Conservation (phyloP, 2,113 vertebrate genomes). For the Misgurnus anguillicaudatus region DNA sequence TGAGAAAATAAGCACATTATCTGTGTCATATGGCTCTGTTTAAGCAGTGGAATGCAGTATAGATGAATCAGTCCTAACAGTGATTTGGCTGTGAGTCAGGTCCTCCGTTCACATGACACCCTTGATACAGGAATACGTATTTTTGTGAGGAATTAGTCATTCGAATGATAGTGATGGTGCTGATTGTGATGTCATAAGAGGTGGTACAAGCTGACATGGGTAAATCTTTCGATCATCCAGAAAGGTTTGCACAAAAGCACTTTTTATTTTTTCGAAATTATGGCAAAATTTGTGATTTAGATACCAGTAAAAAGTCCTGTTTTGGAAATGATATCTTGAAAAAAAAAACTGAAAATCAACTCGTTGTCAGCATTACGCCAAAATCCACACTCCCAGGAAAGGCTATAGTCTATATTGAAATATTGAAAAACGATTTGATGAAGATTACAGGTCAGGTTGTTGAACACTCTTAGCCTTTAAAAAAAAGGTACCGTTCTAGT, state of each 20-base stretch:
- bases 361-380: background rate
- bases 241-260: no score
- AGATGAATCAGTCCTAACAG: slow-evolving; percentile 7
- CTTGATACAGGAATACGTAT: background rate
- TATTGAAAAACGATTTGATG: slow-evolving; percentile 1
- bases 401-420: background rate
- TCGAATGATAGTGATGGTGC: background rate
- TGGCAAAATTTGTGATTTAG: background rate
- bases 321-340: background rate
- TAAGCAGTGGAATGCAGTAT: background rate
- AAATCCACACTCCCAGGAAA: slow-evolving; percentile 6
- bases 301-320: background rate
- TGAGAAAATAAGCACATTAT: background rate
- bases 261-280: background rate
- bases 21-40: background rate
- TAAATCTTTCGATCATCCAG: background rate
- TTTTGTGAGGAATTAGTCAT: background rate
- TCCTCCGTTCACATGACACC: background rate
- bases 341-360: background rate
- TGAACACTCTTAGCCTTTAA: no score
- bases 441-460: background rate
- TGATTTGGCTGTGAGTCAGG: slow-evolving; percentile 32
- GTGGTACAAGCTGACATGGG: background rate
- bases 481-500: no score
- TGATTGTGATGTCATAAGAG: background rate